These are phyloP conservation scores for Charadrius vociferus DNA, from an alignment of 2,113 vertebrate species.

Conservation along the genomic window DNA sequence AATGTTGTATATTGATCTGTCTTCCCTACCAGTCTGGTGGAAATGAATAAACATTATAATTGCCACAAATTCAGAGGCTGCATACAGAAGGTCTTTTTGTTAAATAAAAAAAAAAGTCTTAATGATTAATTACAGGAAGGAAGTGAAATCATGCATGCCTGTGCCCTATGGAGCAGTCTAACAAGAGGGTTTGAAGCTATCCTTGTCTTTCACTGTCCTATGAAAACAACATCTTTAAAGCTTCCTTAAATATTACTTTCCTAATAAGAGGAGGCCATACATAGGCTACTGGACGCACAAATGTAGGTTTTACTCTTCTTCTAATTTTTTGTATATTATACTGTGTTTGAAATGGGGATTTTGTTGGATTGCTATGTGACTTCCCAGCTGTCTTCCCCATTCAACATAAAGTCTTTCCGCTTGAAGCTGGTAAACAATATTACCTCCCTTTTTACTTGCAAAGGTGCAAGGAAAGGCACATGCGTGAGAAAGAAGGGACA, in stretches of 20 bases:
- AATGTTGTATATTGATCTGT: constrained; percentile 41
- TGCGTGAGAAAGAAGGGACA: neutral
- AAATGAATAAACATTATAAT: constrained; percentile 17
- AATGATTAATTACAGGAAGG: constrained; percentile 30
- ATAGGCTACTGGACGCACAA: neutral
- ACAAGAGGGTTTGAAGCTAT: neutral
- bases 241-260: neutral
- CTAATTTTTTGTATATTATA: neutral
- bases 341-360: neutral
- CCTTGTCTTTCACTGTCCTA: neutral
- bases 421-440: neutral
- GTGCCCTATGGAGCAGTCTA: neutral
- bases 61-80: neutral
- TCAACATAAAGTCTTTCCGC: neutral
- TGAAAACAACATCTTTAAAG: neutral
- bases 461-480: neutral
- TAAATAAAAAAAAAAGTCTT: neutral
- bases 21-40: neutral
- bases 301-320: neutral
- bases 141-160: neutral
- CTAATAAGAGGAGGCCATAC: neutral
- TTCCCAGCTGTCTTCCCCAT: neutral
- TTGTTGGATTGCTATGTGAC: neutral
- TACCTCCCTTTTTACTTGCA: neutral
- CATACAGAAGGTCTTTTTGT: constrained; percentile 1